A percentile compares a stretch with the other conserved stretches of the same genome.
Conservation (phyloP, 2,113 vertebrate genomes). For the Taxidea taxus region DNA sequence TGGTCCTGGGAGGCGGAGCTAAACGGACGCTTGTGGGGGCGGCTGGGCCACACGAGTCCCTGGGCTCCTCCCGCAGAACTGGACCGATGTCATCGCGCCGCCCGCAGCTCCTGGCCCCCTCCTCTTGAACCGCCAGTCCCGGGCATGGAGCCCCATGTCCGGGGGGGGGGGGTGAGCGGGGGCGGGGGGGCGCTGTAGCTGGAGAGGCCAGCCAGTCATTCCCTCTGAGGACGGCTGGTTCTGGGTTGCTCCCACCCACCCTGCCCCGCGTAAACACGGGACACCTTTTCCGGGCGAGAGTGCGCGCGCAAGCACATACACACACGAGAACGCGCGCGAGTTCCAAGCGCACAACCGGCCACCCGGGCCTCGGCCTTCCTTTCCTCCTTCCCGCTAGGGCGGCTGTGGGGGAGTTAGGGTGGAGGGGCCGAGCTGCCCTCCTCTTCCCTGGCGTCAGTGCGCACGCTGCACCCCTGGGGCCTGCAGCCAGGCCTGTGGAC, state of each 20-base stretch:
- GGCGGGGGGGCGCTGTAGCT: no score
- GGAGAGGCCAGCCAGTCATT: background rate
- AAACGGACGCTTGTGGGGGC: conserved; percentile 15
- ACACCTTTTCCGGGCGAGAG: background rate
- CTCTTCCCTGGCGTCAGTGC: background rate
- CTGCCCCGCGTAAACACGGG: background rate
- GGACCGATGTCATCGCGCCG: background rate
- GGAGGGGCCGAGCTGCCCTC: background rate
- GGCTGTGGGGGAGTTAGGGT: background rate
- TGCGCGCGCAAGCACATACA: background rate
- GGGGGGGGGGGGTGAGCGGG: no score
- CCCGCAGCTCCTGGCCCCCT: background rate
- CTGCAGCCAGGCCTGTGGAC: background rate
- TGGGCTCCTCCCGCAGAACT: conserved; percentile 2
- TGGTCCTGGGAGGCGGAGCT: background rate
- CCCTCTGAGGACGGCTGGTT: background rate
- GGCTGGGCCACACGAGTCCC: background rate
- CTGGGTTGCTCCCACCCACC: background rate
- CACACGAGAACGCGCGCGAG: background rate
- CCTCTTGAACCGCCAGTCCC: background rate
- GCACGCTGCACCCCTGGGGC: background rate
- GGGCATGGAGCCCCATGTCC: background rate
- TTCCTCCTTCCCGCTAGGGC: no score
- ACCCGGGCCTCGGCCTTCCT: background rate
- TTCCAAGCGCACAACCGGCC: background rate